A percentile compares a stretch with the other conserved stretches of the same genome.
phyloP scores from a whole-genome alignment of 2,113 vertebrate species.

The Melanotaenia duboulayi region DNA sequence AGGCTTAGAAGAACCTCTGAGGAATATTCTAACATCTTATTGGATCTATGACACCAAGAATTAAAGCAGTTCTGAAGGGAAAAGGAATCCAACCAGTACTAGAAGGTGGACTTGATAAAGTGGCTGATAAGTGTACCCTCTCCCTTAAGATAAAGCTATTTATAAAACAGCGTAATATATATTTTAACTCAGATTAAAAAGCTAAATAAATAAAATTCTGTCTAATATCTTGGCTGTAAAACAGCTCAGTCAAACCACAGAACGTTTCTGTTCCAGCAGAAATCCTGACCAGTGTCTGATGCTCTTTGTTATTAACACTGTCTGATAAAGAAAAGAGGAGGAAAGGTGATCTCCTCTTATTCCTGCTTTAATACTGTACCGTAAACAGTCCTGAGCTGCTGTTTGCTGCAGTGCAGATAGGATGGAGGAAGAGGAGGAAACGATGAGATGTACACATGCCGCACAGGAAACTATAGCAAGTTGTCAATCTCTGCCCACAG shows the following conservation, averaged over 20 bases:
- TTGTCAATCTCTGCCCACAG: slow-evolving; percentile 50
- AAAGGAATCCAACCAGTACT: too few relatives aligned
- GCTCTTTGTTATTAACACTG: background rate
- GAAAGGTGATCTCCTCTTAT: background rate
- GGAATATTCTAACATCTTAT: too few relatives aligned
- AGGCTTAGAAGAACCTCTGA: too few relatives aligned
- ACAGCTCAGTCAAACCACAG: background rate
- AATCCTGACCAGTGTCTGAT: background rate
- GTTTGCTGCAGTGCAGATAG: slow-evolving; percentile 64
- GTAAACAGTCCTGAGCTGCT: slow-evolving; percentile 15
- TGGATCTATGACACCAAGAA: too few relatives aligned
- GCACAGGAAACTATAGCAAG: slow-evolving; percentile 25
- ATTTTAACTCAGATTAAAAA: too few relatives aligned
- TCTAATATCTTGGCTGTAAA: too few relatives aligned
- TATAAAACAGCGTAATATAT: too few relatives aligned
- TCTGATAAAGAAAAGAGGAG: background rate
- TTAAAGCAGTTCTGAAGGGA: too few relatives aligned
- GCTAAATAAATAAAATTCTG: too few relatives aligned
- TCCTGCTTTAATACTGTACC: slow-evolving; percentile 21
- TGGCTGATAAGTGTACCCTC: too few relatives aligned
- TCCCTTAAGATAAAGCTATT: too few relatives aligned
- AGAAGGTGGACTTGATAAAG: too few relatives aligned
- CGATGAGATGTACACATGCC: slow-evolving; percentile 4
- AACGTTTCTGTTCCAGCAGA: background rate
- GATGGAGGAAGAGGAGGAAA: slow-evolving; percentile 15